Percentiles rank a stretch among this genome's conserved stretches.
phyloP scores from a whole-genome alignment of 2,113 vertebrate genomes.

The Saguinus imperator region DNA sequence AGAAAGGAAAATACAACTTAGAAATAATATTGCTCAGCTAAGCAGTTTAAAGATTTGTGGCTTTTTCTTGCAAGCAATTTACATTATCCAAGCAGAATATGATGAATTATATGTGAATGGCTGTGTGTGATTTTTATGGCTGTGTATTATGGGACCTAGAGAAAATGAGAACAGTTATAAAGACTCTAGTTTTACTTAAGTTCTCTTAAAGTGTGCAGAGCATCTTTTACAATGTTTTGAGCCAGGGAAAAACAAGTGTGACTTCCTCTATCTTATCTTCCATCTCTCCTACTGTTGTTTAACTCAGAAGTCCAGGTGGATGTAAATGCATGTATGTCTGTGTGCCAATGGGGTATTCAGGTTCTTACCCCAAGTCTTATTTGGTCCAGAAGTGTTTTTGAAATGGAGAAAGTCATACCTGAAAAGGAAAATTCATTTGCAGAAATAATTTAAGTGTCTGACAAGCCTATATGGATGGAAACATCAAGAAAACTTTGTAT shows the following conservation, averaged over 20 bases:
- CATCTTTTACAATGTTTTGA: background rate
- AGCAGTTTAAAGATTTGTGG: conserved; percentile 13
- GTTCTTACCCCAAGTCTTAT: background rate
- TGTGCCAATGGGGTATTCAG: background rate
- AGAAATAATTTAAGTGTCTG: conserved; percentile 17
- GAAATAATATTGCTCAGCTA: conserved; percentile 2
- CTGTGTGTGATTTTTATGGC: background rate
- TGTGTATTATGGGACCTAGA: background rate
- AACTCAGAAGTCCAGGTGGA: background rate
- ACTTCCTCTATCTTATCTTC: background rate
- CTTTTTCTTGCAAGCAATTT: conserved; percentile 26
- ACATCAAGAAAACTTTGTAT: background rate
- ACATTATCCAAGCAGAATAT: background rate
- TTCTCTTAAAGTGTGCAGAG: background rate
- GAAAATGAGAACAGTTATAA: background rate
- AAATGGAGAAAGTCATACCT: background rate
- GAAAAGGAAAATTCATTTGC: background rate
- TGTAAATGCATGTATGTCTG: background rate
- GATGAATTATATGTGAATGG: background rate
- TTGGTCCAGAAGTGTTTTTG: background rate
- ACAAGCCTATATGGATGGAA: background rate
- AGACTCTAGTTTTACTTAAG: background rate
- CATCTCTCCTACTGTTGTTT: background rate
- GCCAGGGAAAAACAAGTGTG: background rate
- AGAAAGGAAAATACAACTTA: conserved; percentile 32